These are phyloP conservation scores for Semicossyphus pulcher DNA, from an alignment of 2,113 vertebrate genomes.

Conservation along the genomic window DNA sequence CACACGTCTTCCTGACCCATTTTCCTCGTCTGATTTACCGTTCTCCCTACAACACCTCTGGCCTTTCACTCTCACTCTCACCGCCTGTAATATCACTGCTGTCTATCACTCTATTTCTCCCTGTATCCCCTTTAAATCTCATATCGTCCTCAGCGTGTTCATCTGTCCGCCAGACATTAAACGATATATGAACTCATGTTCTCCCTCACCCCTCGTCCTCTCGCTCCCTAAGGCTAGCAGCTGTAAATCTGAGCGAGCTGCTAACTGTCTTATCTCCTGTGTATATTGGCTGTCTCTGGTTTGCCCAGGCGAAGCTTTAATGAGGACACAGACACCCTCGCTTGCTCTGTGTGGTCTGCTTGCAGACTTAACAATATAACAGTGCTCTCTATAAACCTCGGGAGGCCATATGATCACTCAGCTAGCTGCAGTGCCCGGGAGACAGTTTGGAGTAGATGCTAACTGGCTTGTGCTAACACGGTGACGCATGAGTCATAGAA, in stretches of 20 bases:
- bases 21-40: conserved; percentile 23
- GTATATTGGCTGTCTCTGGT: conserved; percentile 64
- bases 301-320: conserved; percentile 71
- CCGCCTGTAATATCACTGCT: conserved; percentile 17
- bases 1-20: neutral
- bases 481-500: conserved; percentile 39
- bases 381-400: conserved; percentile 53
- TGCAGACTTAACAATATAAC: conserved; percentile 62
- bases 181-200: conserved; percentile 59
- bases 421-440: conserved; percentile 6
- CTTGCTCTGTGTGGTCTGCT: conserved; percentile 64
- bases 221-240: conserved; percentile 45
- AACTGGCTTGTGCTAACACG: conserved; percentile 28
- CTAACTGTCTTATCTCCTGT: conserved; percentile 74
- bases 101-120: conserved; percentile 31
- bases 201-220: conserved; percentile 34
- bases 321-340: conserved; percentile 67
- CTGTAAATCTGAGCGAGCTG: conserved; percentile 66
- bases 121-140: conserved; percentile 38
- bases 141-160: conserved; percentile 40
- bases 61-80: conserved; percentile 33
- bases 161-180: conserved; percentile 68
- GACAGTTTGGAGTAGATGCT: conserved; percentile 39
- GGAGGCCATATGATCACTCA: conserved; percentile 40
- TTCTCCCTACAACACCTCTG: conserved; percentile 17